Evolutionary conservation across 2,888 invertebrate species (phyloP).

Genomic region (Ecliptopera silaceata): DNA sequence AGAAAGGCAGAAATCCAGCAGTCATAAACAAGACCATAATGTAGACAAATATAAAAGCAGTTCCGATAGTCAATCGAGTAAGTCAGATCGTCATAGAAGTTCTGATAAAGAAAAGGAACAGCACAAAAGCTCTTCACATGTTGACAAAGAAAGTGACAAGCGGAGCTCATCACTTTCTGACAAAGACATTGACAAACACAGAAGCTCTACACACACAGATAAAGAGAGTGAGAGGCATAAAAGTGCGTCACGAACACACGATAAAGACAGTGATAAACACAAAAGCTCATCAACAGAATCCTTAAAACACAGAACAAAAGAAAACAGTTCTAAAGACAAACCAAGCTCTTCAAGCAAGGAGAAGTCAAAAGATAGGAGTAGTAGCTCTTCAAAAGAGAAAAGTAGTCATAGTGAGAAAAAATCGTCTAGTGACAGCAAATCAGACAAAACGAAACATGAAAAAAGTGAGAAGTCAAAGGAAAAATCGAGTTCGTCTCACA

Average conservation of each 20-base stretch:
- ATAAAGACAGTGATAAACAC: constrained; percentile 47
- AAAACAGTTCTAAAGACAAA: constrained; percentile 67
- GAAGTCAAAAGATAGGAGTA: constrained; percentile 63
- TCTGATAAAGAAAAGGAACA: constrained; percentile 33
- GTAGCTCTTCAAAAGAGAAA: constrained; percentile 69
- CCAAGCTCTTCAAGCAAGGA: constrained; percentile 67
- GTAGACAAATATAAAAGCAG: constrained; percentile 55
- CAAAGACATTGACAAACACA: constrained; percentile 31
- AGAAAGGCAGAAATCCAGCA: constrained; percentile 50
- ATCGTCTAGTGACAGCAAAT: constrained; percentile 59
- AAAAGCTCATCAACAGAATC: constrained; percentile 51
- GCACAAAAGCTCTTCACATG: constrained; percentile 30
- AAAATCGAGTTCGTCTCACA: constrained; percentile 65
- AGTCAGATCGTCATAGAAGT: constrained; percentile 48
- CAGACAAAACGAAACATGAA: constrained; percentile 55
- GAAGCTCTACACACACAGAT: constrained; percentile 40
- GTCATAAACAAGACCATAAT: constrained; percentile 48
- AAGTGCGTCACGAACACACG: constrained; percentile 40
- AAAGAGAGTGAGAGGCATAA: constrained; percentile 41
- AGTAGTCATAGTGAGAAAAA: constrained; percentile 66
- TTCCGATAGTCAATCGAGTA: constrained; percentile 32
- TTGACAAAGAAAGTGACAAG: constrained; percentile 33
- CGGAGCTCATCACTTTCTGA: constrained; percentile 29
- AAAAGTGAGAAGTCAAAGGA: constrained; percentile 60
- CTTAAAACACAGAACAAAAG: constrained; percentile 57